Base-by-base conservation (phyloP, 1,140 invertebrate species). In the Drosophila quadrilineata region DNA sequence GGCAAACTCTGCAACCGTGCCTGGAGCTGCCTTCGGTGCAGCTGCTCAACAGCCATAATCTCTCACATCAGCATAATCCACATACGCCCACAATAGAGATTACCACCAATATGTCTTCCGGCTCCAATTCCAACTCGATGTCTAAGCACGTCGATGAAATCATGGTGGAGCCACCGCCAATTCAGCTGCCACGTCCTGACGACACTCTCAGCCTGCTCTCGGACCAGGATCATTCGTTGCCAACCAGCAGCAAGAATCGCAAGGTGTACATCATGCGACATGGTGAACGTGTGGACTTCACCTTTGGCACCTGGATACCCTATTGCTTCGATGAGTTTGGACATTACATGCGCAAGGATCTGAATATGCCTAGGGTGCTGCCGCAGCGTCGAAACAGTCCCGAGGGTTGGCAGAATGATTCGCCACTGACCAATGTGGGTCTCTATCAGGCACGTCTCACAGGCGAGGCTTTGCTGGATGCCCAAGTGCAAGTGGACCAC, bases 341-440 rank as follows among this genome's bases (percentile, higher is more conserved):
- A 84, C 92, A 90, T 16, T 98, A 98, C 75, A 90, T 93, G 8
- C 91, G 95, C 8, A 94, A 94, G 80, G 97, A 98, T 89, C 90
- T 98, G 10, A 99, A 99, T 76, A 95, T 98, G 94, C 97, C 97
- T 3, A 92, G 93, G 43, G 91, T 90, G 35, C 89, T 98, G 68
- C 93, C 94, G 0, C 45, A 82, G 0, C 66, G 93, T 33, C 91
- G 90, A 40, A 91, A 91, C 43, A 91, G 91, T 31, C 92, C 93
- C 9, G 91, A 93, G 43, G 93, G 94, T 21, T 97, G 94, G 90
- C 91, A 93, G 43, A 93, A 94, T 69, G 97, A 99, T 89, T 94
- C 94, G 22, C 97, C 97, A 24, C 90, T 98, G 46, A 98, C 97
- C 4, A 94, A 95, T 33, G 91, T 98, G 12, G 95, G 95, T 1